Conservation (phyloP, 2,113 vertebrate genomes). For the Struthidea cinerea region DNA sequence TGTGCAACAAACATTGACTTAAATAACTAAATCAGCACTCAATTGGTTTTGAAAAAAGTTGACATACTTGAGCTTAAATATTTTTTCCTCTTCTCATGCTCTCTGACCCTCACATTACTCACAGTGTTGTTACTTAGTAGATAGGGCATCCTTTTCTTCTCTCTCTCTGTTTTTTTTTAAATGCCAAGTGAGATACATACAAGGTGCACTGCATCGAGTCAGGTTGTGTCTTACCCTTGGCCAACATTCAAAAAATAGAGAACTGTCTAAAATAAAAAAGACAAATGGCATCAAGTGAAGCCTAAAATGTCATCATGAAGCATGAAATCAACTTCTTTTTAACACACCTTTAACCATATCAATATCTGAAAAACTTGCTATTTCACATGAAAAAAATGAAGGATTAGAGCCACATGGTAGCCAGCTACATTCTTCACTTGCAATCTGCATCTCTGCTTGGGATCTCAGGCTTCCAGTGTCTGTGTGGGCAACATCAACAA, state of each 20-base stretch:
- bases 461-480: background rate
- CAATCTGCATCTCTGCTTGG: background rate
- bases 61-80: background rate
- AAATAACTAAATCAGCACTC: background rate
- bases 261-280: background rate
- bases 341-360: background rate
- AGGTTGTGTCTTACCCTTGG: background rate
- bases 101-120: background rate
- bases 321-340: background rate
- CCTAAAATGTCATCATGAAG: slow-evolving; percentile 7
- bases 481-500: background rate
- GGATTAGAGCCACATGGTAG: background rate
- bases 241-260: background rate
- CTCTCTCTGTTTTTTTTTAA: background rate
- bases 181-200: background rate
- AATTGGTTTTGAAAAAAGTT: background rate
- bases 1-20: background rate
- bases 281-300: background rate
- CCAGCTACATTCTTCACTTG: background rate
- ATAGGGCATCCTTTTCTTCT: background rate
- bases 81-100: background rate
- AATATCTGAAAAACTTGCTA: background rate
- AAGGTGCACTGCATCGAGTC: background rate
- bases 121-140: background rate
- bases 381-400: background rate